phyloP scores from a whole-genome alignment of 2,797 vertebrate genomes.

The Petrocephalus sullivani region DNA sequence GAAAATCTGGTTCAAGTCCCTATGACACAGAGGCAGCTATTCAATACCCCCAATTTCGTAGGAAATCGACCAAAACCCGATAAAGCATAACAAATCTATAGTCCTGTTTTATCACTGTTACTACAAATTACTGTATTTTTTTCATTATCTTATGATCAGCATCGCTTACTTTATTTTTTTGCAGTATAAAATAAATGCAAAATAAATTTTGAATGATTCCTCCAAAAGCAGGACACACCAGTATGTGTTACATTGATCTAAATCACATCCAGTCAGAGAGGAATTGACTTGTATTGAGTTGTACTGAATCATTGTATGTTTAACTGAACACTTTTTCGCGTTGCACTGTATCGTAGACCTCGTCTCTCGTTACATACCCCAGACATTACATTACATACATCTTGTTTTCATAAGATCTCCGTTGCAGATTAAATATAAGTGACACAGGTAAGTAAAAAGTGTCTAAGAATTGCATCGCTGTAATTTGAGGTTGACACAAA shows the following conservation, averaged over 20 bases:
- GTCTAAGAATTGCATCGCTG: background rate
- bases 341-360: background rate
- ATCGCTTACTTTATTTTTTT: background rate
- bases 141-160: background rate
- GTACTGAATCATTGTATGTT: background rate
- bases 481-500: background rate
- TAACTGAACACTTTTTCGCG: background rate
- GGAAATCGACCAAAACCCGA: background rate
- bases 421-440: background rate
- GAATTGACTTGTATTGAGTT: background rate
- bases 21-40: background rate
- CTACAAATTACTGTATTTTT: background rate
- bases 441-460: background rate
- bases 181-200: background rate
- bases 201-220: background rate
- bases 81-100: background rate
- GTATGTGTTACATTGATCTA: background rate
- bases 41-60: background rate
- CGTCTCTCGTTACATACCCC: background rate
- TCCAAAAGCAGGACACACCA: background rate
- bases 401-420: background rate
- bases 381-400: background rate
- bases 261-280: background rate
- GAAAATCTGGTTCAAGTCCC: background rate
- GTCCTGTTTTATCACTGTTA: background rate